A percentile compares a stretch with the other conserved stretches of the same genome.
phyloP scores from a whole-genome alignment of 2,113 vertebrate species.

The Enhydra lutris region DNA sequence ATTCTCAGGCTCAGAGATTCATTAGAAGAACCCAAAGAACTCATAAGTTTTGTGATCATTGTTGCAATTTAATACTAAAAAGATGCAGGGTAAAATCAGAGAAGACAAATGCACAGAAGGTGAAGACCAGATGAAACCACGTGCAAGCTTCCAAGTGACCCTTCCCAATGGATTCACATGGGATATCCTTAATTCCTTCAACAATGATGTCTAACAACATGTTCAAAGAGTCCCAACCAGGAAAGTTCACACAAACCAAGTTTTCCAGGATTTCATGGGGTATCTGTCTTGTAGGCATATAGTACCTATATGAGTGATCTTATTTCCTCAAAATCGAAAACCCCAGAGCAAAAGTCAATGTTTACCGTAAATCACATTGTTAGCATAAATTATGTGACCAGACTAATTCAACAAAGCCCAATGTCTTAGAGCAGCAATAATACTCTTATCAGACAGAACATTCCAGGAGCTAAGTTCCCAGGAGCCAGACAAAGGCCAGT shows the following conservation, averaged over 20 bases:
- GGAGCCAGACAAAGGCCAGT: background rate
- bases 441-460: background rate
- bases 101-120: background rate
- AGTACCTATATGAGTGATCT: background rate
- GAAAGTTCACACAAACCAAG: background rate
- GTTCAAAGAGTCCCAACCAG: background rate
- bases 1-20: background rate
- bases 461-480: background rate
- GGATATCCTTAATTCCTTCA: background rate
- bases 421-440: background rate
- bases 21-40: background rate
- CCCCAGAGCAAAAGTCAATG: background rate
- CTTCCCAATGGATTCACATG: background rate
- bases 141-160: background rate
- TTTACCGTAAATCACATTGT: background rate
- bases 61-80: background rate
- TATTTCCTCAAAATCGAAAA: background rate
- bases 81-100: background rate
- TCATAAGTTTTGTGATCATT: background rate
- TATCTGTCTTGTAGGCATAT: background rate
- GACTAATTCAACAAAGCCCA: background rate
- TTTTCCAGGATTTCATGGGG: background rate
- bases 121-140: background rate
- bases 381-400: background rate
- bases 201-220: background rate